Conservation (phyloP, 1,140 invertebrate genomes). For the Cryptotermes secundus region DNA sequence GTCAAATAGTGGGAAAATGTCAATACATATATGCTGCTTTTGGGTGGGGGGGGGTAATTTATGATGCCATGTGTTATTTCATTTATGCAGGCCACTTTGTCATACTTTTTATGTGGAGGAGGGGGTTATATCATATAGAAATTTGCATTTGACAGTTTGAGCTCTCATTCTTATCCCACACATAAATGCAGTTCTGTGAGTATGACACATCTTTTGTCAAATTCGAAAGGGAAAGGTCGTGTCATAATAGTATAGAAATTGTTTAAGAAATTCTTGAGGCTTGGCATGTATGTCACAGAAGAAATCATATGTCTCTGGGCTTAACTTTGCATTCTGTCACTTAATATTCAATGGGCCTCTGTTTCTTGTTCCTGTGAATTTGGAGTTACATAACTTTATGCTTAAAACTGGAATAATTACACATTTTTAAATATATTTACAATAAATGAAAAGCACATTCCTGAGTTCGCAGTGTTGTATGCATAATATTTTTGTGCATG, state of each 20-base stretch:
- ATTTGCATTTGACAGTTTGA: not conserved
- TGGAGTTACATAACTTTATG: not conserved
- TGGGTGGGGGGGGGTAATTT: no score
- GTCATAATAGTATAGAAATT: not conserved
- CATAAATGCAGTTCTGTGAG: no score
- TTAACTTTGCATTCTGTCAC: not conserved
- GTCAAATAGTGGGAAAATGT: no score
- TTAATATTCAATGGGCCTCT: not conserved
- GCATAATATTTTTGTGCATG: not conserved
- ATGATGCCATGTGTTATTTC: no score
- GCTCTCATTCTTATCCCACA: no score
- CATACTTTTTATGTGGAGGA: not conserved
- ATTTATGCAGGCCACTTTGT: not conserved
- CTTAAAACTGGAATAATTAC: no score
- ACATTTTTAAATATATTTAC: not conserved
- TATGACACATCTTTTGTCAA: no score
- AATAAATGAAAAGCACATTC: not conserved
- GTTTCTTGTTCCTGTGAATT: not conserved
- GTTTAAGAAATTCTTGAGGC: not conserved
- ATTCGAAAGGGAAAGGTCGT: not conserved
- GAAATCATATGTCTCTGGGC: not conserved
- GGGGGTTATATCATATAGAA: not conserved
- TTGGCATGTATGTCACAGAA: not conserved
- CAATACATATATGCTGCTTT: no score
- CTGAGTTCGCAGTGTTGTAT: not conserved